These are phyloP conservation scores for Tethea ocularis DNA, from an alignment of 2,888 invertebrate genomes.

Conservation along the genomic window DNA sequence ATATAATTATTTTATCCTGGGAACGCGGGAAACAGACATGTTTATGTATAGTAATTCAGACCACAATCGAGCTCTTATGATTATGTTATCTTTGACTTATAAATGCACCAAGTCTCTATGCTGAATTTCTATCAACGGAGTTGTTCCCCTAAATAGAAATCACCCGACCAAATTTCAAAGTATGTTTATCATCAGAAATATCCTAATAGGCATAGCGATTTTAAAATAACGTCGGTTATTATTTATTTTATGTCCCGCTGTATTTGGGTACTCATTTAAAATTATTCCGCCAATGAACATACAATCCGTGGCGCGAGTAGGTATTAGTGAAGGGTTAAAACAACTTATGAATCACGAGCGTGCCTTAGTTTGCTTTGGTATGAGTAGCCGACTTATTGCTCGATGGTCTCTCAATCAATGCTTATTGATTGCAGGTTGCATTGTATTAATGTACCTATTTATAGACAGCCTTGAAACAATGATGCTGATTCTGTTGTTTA, in stretches of 20 bases:
- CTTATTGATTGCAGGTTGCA: conserved; percentile 39
- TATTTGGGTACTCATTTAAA: conserved; percentile 17
- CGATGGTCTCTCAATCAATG: conserved; percentile 43
- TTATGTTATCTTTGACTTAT: no score
- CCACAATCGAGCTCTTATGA: no score
- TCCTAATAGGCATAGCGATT: conserved; percentile 26
- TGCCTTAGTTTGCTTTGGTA: conserved; percentile 10
- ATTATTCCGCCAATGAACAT: conserved; percentile 19
- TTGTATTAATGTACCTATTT: neutral
- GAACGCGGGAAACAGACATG: no score
- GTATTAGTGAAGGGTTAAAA: conserved; percentile 15
- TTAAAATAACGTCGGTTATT: conserved; percentile 34
- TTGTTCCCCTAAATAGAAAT: conserved; percentile 42
- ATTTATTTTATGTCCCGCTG: conserved; percentile 33
- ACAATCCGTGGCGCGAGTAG: conserved; percentile 38
- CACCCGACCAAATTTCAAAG: conserved; percentile 51
- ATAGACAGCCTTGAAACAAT: neutral
- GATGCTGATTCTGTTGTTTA: no score
- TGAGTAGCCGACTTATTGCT: neutral
- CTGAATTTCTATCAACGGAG: no score
- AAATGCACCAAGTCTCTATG: no score
- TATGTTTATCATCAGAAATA: conserved; percentile 31
- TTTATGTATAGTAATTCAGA: no score
- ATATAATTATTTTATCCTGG: no score
- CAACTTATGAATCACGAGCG: conserved; percentile 13